Base-by-base conservation (phyloP, 2,113 vertebrate species). In the Pogonocichla stellata region DNA sequence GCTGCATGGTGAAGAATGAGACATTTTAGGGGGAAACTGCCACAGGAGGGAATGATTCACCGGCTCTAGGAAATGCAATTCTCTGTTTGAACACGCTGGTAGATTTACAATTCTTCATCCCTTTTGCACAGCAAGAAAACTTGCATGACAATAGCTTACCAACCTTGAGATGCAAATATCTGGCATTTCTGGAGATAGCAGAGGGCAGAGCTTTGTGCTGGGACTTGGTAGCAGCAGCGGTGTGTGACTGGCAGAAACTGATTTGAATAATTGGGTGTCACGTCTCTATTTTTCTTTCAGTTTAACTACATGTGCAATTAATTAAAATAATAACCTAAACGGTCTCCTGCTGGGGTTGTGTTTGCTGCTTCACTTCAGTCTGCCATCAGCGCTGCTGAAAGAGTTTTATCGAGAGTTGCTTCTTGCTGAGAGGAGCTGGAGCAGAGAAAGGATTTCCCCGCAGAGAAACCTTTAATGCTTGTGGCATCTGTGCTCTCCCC, bases 291-390 rank as follows among this genome's bases (percentile, higher is more conserved):
- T 97, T 96, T 90, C 95, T 95, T 96, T 94, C 95, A 67, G 95
- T 95, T 94, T 94, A 95, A 96, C 95, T 93, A 92, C 94, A 94
- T 95, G 84, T 94, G 95, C 95, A 93, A 97, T 97, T 97, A 97
- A 97, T 97, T 96, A 96, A 95, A 97, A 96, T 96, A 97, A 97
- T 97, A 96, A 93, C 91, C 90, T 96, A 93, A 96, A 95, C 12
- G 62, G 88, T 86, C 93, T 84, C 95, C 95, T 92, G 93, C 94
- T 96, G 93, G 67, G 95, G 86, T 93, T 86, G 93, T 77, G 61
- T 96, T 95, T 93, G 93, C 94, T 92, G 91, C 94, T 95, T 54
- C 0, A 14, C 82, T 93, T 95, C 91, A 93, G 88, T 66, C 74
- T 91, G 91, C 94, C 71, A 67, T 93, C 92, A 86, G 50, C 0